phyloP scores from a whole-genome alignment of 1,140 invertebrate species.

The Conus betulinus region DNA sequence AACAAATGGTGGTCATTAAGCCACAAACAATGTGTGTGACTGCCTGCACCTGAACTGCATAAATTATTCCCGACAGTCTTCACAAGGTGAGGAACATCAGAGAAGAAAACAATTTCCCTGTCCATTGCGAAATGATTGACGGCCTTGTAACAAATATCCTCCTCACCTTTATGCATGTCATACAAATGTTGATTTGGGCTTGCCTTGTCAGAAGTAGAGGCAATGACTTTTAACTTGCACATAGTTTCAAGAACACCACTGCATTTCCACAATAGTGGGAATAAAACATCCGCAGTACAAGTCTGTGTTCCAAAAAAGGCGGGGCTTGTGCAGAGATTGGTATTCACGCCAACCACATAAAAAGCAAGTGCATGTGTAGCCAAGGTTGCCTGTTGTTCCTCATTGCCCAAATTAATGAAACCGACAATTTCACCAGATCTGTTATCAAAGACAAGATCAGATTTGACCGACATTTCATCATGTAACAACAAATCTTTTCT shows the following conservation, averaged over 20 bases:
- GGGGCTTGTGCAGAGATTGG: neutral
- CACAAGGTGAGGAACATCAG: slow-evolving; percentile 27
- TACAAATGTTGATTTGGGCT: slow-evolving; percentile 33
- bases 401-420: neutral
- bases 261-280: slow-evolving; percentile 16
- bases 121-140: neutral
- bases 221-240: slow-evolving; percentile 23
- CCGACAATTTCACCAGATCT: slow-evolving; percentile 12
- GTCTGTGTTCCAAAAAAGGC: slow-evolving; percentile 22
- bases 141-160: neutral
- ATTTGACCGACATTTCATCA: slow-evolving; percentile 25
- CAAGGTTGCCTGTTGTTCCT: neutral
- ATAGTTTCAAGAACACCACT: neutral
- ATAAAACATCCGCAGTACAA: slow-evolving; percentile 3
- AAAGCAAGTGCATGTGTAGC: slow-evolving; percentile 29
- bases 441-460: slow-evolving; percentile 24
- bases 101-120: slow-evolving; percentile 27
- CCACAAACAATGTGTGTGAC: neutral
- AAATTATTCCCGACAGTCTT: slow-evolving; percentile 33
- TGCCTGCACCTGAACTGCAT: neutral
- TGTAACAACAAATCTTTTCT: slow-evolving; percentile 1
- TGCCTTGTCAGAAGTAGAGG: slow-evolving; percentile 14
- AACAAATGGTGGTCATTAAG: slow-evolving; percentile 7
- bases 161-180: slow-evolving; percentile 18
- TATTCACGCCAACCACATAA: slow-evolving; percentile 18